Evolutionary conservation across 1,140 invertebrate genomes (phyloP).

Genomic region (Plectrocnemia conspersa): DNA sequence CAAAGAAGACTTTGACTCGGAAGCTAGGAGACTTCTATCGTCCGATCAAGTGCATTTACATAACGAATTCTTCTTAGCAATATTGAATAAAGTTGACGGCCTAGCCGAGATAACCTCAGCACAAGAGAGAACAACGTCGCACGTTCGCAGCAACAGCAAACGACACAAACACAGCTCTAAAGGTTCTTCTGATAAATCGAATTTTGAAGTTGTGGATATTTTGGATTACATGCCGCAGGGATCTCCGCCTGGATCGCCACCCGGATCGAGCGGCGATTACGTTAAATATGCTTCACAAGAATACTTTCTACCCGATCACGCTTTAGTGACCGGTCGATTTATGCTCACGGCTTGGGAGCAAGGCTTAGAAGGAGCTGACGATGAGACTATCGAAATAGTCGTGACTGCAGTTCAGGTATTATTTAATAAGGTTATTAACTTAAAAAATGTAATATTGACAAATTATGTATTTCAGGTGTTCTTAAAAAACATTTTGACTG

Average conservation of each 20-base stretch:
- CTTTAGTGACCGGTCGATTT: slow-evolving; percentile 70
- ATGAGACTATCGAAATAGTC: slow-evolving; percentile 68
- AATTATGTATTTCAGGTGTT: slow-evolving; percentile 49
- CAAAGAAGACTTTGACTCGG: slow-evolving; percentile 76
- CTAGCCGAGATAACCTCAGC: slow-evolving; percentile 55
- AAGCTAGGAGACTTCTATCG: slow-evolving; percentile 65
- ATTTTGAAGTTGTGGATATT: slow-evolving; percentile 58
- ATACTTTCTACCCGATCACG: slow-evolving; percentile 68
- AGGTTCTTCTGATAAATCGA: slow-evolving; percentile 59
- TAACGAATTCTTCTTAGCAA: slow-evolving; percentile 75
- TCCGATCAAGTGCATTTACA: slow-evolving; percentile 71
- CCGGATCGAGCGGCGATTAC: slow-evolving; percentile 39
- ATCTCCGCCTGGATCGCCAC: slow-evolving; percentile 40
- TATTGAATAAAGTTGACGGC: slow-evolving; percentile 73
- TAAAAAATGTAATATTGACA: slow-evolving; percentile 4
- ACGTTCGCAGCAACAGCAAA: slow-evolving; percentile 44
- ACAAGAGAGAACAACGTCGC: slow-evolving; percentile 36
- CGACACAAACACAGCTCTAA: slow-evolving; percentile 55
- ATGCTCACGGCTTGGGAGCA: slow-evolving; percentile 78
- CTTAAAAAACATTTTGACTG: slow-evolving; percentile 71
- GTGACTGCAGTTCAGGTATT: slow-evolving; percentile 65
- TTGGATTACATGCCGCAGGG: slow-evolving; percentile 51
- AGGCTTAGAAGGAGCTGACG: slow-evolving; percentile 72
- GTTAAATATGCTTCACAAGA: slow-evolving; percentile 59
- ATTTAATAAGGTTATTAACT: slow-evolving; percentile 6